Conservation (phyloP, 2,888 invertebrate genomes). For the Clivina fossor region DNA sequence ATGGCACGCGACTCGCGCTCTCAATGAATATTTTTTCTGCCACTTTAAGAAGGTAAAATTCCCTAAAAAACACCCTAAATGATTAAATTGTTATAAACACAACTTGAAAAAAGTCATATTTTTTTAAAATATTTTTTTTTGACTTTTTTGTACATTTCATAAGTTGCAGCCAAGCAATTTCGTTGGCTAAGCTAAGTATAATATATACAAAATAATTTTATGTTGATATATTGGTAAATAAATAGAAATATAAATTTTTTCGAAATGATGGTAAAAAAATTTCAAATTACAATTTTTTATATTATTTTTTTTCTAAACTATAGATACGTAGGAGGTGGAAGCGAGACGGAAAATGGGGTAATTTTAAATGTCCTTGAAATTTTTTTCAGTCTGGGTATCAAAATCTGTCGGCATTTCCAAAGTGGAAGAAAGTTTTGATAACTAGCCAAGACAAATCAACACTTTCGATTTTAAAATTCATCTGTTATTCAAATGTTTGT, state of each 20-base stretch:
- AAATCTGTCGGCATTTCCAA: constrained; percentile 29
- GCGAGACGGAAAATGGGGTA: constrained; percentile 36
- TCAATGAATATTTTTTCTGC: constrained; percentile 13
- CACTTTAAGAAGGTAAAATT: neutral
- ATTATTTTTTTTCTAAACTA: constrained; percentile 12
- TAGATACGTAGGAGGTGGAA: constrained; percentile 29
- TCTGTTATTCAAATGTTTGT: constrained; percentile 33
- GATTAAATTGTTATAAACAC: too few relatives aligned
- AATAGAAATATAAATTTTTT: too few relatives aligned
- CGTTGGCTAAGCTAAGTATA: too few relatives aligned
- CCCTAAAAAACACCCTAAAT: too few relatives aligned
- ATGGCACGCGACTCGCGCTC: constrained; percentile 23
- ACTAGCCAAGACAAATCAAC: constrained; percentile 16
- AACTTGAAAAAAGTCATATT: too few relatives aligned
- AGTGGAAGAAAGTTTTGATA: constrained; percentile 40
- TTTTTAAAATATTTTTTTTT: too few relatives aligned
- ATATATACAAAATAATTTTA: too few relatives aligned
- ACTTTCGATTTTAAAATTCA: constrained; percentile 32
- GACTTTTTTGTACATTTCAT: too few relatives aligned
- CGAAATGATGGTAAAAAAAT: too few relatives aligned
- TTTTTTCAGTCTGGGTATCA: constrained; percentile 33
- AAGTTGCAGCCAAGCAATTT: too few relatives aligned
- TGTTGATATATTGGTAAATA: too few relatives aligned
- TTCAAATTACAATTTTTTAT: constrained; percentile 15
- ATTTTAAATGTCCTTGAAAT: constrained; percentile 36